phyloP scores from a whole-genome alignment of 2,113 vertebrate species.

The Phylloscopus trochiloides region DNA sequence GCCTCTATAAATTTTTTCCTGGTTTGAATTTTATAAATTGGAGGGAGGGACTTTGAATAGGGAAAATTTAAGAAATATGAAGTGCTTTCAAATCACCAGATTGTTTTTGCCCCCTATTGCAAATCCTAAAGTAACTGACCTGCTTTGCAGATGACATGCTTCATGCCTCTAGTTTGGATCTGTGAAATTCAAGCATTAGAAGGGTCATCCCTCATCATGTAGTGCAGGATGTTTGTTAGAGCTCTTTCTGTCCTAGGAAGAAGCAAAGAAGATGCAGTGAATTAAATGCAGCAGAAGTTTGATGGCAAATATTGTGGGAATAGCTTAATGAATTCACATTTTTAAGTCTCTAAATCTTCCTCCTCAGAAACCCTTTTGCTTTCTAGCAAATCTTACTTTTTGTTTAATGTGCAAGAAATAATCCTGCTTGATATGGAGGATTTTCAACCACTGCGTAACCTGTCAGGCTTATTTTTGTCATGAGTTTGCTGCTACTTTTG shows the following conservation, averaged over 20 bases:
- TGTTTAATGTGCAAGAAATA: conserved; percentile 3
- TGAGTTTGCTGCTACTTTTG: not conserved
- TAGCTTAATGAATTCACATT: conserved; percentile 33
- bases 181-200: not conserved
- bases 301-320: not conserved
- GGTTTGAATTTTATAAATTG: not conserved
- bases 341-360: conserved; percentile 13
- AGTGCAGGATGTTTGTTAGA: not conserved
- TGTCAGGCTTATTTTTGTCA: conserved; percentile 6
- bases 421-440: not conserved
- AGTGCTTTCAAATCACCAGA: not conserved
- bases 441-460: not conserved
- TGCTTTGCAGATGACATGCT: not conserved
- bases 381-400: conserved; percentile 33
- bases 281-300: not conserved
- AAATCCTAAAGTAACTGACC: not conserved
- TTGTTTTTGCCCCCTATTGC: not conserved
- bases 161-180: not conserved
- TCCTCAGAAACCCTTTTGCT: not conserved
- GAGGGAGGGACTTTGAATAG: not conserved
- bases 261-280: not conserved
- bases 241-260: not conserved
- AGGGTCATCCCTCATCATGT: not conserved
- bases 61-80: not conserved
- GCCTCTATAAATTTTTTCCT: not conserved